Evolutionary conservation across 2,113 vertebrate species (phyloP), one percentile per base, ranked within the genome.

Genomic region (Cathartes aura): DNA sequence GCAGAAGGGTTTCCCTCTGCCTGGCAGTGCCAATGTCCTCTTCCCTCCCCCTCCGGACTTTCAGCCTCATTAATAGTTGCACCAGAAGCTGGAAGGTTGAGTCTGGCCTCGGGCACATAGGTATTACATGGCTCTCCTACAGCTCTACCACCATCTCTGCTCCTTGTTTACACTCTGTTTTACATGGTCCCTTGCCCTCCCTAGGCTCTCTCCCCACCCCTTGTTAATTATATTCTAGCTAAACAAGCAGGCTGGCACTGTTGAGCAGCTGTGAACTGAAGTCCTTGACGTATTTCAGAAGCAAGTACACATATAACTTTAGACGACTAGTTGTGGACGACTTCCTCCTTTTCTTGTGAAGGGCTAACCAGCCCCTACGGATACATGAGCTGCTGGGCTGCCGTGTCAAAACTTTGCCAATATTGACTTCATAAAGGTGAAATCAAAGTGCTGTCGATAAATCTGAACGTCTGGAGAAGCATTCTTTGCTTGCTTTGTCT

Each of bases 381-480:
- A 95, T 81, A 82, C 56, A 87, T 52, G 86, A 97, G 72, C 93
- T 98, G 38, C 95, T 64, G 45, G 70, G 74, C 83, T 15, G 20
- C 89, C 9, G 2, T 87, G 89, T 97, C 86, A 95, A 95, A 97
- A 89, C 68, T 75, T 96, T 97, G 95, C 95, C 95, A 98, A 98
- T 95, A 96, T 53, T 97, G 96, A 94, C 95, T 96, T 98, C 58
- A 9, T 95, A 96, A 98, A 93, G 87, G 90, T 96, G 96, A 94
- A 96, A 94, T 97, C 87, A 90, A 97, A 96, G 84, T 96, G 93
- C 95, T 98, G 96, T 96, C 86, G 36, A 96, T 97, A 97, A 95
- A 96, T 97, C 88, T 93, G 92, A 97, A 94, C 96, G 96, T 96
- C 97, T 97, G 89, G 11, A 94, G 94, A 97, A 97, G 63, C 87